phyloP scores from a whole-genome alignment of 2,113 vertebrate genomes.

The Bettongia penicillata region DNA sequence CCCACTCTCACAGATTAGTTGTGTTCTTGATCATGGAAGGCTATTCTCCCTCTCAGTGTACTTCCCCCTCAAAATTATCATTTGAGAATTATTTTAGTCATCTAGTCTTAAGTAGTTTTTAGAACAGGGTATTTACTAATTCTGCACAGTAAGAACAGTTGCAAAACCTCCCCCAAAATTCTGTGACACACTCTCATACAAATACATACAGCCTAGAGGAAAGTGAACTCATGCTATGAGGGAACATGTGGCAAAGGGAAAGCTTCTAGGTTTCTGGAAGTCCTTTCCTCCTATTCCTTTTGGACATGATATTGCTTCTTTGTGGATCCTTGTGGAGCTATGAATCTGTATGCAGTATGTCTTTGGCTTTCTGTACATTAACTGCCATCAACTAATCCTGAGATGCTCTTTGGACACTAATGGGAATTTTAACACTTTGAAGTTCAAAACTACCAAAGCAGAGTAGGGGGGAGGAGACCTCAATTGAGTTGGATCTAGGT shows the following conservation, averaged over 20 bases:
- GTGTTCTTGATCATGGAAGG: not conserved
- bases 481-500: not conserved
- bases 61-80: not conserved
- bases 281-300: not conserved
- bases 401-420: not conserved
- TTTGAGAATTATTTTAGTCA: too few species aligned
- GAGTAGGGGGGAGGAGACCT: not conserved
- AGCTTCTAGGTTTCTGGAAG: not conserved
- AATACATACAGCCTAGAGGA: not conserved
- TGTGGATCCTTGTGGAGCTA: not conserved
- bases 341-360: not conserved
- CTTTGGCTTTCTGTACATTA: not conserved
- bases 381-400: not conserved
- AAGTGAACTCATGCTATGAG: not conserved
- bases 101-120: not conserved
- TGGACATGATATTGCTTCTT: not conserved
- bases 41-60: not conserved
- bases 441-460: not conserved
- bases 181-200: not conserved
- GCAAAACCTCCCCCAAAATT: not conserved
- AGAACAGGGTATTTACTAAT: not conserved
- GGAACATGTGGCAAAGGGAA: not conserved
- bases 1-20: not conserved
- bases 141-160: too few species aligned
- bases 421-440: not conserved